Evolutionary conservation across 2,113 vertebrate genomes (phyloP).

Genomic region (Stegostoma tigrinum): DNA sequence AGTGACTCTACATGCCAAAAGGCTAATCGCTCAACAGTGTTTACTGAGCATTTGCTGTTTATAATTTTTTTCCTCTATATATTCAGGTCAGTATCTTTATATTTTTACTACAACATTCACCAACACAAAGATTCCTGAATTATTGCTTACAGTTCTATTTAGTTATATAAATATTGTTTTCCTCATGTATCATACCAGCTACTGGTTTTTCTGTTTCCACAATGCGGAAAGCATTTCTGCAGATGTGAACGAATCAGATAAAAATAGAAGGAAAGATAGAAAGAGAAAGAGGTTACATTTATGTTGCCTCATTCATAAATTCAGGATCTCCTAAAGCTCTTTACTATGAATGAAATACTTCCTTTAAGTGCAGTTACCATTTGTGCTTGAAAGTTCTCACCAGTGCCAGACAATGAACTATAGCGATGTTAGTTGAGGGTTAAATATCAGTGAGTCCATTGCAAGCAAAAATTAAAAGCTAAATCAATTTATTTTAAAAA

Average conservation of each 20-base stretch:
- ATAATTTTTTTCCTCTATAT: not conserved
- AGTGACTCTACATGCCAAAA: not conserved
- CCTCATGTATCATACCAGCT: not conserved
- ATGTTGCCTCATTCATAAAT: not conserved
- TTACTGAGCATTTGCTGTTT: not conserved
- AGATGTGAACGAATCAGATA: not conserved
- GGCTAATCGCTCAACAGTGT: not conserved
- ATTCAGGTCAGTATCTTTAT: not conserved
- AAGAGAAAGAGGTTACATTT: not conserved
- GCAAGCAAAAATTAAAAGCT: not conserved
- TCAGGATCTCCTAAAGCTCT: not conserved
- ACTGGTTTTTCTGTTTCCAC: not conserved
- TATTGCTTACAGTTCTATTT: not conserved
- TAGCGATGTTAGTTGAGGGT: not conserved
- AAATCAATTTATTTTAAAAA: not conserved
- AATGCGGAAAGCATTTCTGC: not conserved
- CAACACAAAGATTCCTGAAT: not conserved
- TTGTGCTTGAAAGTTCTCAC: not conserved
- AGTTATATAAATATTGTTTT: constrained; percentile 2
- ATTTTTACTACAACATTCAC: not conserved
- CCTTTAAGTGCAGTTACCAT: not conserved
- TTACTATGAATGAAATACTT: not conserved
- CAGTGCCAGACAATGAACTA: not conserved
- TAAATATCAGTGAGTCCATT: not conserved
- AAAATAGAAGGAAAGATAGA: not conserved